These are phyloP conservation scores for Oxystoma pomonae DNA, from an alignment of 2,888 invertebrate species.

Conservation along the genomic window DNA sequence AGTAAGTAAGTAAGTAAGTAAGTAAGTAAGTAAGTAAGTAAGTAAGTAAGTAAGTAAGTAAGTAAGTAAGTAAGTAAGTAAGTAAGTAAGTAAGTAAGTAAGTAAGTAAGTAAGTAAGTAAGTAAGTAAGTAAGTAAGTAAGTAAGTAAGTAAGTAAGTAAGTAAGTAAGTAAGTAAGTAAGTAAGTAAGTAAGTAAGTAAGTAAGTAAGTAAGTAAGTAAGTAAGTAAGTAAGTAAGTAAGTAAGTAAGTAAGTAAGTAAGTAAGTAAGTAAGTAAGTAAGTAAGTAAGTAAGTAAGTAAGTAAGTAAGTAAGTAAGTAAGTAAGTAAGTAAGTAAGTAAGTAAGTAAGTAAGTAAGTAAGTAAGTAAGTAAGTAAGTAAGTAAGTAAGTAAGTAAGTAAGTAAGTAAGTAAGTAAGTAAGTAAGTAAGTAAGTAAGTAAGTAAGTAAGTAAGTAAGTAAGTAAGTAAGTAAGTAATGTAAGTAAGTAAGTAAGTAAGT, in stretches of 20 bases:
- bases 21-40: background rate
- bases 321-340: background rate
- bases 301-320: background rate
- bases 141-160: background rate
- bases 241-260: background rate
- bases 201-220: background rate
- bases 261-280: background rate
- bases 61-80: background rate
- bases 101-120: background rate
- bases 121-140: background rate
- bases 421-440: background rate
- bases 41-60: background rate
- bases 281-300: background rate
- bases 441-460: background rate
- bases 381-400: background rate
- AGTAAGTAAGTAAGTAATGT: background rate
- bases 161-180: background rate
- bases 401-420: background rate
- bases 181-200: background rate
- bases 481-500: background rate
- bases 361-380: background rate
- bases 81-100: background rate
- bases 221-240: background rate
- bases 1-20: background rate
- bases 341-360: background rate